These are phyloP conservation scores for Drosophila cardini DNA, from an alignment of 1,140 invertebrate genomes.

Conservation along the genomic window DNA sequence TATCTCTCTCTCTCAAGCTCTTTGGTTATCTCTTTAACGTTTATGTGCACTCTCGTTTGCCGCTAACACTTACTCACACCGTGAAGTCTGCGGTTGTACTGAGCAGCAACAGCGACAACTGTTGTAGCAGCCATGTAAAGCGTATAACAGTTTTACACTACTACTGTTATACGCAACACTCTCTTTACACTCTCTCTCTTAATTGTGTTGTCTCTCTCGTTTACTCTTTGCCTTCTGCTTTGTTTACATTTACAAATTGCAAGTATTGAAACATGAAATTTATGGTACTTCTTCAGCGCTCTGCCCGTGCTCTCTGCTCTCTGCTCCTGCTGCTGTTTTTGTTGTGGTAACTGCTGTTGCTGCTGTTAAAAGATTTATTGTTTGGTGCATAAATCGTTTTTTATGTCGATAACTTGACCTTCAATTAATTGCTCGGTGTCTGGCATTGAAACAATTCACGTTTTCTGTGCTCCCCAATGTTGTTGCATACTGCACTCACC, in stretches of 20 bases:
- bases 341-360: conserved; percentile 4
- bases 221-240: conserved; percentile 45
- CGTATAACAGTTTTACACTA: conserved; percentile 68
- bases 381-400: conserved; percentile 62
- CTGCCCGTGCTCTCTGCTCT: no score
- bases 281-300: conserved; percentile 20
- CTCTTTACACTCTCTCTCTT: conserved; percentile 4
- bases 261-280: conserved; percentile 65
- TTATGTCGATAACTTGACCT: conserved; percentile 72
- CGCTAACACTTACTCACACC: conserved; percentile 67
- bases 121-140: conserved; percentile 10
- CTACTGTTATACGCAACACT: conserved; percentile 9
- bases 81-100: conserved; percentile 60
- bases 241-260: conserved; percentile 76
- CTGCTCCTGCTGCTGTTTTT: conserved; percentile 27
- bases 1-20: neutral
- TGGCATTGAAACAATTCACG: conserved; percentile 75
- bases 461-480: conserved; percentile 1
- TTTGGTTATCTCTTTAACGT: neutral
- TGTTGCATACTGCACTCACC: conserved; percentile 6
- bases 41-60: conserved; percentile 14
- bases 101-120: conserved; percentile 17
- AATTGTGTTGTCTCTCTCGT: no score
- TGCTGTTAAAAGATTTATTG: conserved; percentile 52
- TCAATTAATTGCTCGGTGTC: conserved; percentile 64